Evolutionary conservation across 2,888 invertebrate species (phyloP).

Genomic region (Apamea epomidion): DNA sequence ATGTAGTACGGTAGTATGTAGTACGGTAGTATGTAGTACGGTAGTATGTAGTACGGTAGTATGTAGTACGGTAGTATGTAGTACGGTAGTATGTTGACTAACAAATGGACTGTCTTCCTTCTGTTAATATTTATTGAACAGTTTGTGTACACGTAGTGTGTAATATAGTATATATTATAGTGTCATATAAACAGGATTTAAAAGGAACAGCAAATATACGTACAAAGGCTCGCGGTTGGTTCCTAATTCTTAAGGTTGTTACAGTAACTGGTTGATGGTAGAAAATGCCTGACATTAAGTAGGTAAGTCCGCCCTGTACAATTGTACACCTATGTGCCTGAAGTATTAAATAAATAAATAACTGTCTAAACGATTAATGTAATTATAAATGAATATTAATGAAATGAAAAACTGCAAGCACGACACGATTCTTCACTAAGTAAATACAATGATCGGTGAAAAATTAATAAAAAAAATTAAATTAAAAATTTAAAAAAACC

Average conservation of each 20-base stretch:
- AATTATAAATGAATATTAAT: background rate
- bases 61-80: too few species aligned
- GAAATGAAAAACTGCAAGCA: background rate
- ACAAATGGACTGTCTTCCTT: background rate
- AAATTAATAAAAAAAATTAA: conserved; percentile 4
- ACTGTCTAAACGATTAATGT: background rate
- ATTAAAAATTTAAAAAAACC: too few species aligned
- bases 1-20: too few species aligned
- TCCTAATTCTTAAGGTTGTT: background rate
- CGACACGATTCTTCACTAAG: background rate
- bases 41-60: too few species aligned
- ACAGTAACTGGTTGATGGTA: background rate
- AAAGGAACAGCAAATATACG: background rate
- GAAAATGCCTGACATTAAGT: too few species aligned
- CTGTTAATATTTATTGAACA: background rate
- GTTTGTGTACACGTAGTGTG: too few species aligned
- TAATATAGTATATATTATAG: background rate
- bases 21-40: too few species aligned
- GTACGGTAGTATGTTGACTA: background rate
- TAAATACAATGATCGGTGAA: conserved; percentile 18
- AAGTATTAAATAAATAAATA: too few species aligned
- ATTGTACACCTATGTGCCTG: too few species aligned
- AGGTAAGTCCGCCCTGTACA: too few species aligned
- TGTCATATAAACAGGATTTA: background rate
- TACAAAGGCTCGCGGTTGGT: background rate